Evolutionary conservation across 2,797 vertebrate species (phyloP), one percentile per base, ranked within the genome.

Genomic region (Iguana delicatissima): DNA sequence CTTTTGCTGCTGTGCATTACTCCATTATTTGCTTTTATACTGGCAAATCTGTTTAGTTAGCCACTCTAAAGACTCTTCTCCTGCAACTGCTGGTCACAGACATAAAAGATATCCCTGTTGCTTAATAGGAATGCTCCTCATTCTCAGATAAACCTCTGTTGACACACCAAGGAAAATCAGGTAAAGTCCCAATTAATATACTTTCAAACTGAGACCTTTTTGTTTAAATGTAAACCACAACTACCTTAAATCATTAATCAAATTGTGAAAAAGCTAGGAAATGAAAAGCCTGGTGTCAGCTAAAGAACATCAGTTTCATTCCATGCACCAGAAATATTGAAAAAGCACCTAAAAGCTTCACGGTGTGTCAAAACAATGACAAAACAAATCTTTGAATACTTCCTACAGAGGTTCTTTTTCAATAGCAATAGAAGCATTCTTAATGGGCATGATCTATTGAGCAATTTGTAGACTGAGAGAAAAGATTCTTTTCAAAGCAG

Each of bases 261-360:
- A 89, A 1, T 64, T 92, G 85, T 84, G 38, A 95, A 69, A 46
- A 94, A 93, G 84, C 69, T 91, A 64, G 80, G 83, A 95, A 96
- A 91, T 89, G 77, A 93, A 95, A 94, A 93, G 64, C 67, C 22
- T 91, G 89, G 88, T 79, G 29, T 84, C 52, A 84, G 64, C 89
- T 93, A 95, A 95, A 90, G 86, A 96, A 95, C 0, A 0, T 92
- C 89, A 94, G 77, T 38, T 96, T 92, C 85, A 90, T 90, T 95
- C 89, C 92, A 82, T 90, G 84, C 42, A 92, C 20, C 42, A 69
- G 76, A 90, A 59, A 92, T 93, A 92, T 88, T 92, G 93, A 93
- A 96, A 96, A 95, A 95, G 85, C 83, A 92, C 90, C 96, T 93
- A 93, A 6, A 93, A 72, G 81, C 77, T 88, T 84, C 90, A 84